Evolutionary conservation across 2,888 invertebrate genomes (phyloP).

Genomic region (Therioaphis trifolii): DNA sequence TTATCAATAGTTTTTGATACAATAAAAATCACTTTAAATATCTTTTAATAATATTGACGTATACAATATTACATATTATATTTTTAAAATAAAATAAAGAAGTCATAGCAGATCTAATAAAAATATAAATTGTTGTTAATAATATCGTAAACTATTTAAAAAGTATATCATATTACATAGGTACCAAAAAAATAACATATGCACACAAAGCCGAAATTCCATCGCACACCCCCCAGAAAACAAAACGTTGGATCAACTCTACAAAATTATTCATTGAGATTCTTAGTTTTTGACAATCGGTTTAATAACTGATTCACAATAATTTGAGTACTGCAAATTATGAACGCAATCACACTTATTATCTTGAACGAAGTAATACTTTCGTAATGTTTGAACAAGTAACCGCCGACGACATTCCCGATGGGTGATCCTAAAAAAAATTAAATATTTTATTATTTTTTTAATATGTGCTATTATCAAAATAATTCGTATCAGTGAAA

Average conservation of each 20-base stretch:
- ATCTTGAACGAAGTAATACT: slow-evolving; percentile 27
- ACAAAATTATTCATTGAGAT: background rate
- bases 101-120: no score
- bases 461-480: background rate
- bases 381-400: slow-evolving; percentile 27
- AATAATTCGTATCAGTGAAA: background rate
- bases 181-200: no score
- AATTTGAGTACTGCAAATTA: background rate
- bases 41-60: no score
- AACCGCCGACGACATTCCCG: slow-evolving; percentile 39
- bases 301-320: background rate
- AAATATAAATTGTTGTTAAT: no score
- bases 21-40: no score
- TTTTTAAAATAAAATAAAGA: no score
- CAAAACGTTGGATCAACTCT: background rate
- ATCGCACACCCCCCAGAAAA: no score
- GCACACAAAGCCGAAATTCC: no score
- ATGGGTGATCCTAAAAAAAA: slow-evolving; percentile 23
- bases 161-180: no score
- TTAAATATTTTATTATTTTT: background rate
- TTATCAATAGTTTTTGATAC: no score
- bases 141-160: no score
- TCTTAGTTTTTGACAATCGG: background rate
- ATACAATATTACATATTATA: no score
- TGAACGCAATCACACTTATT: background rate